Conservation (phyloP, 2,888 invertebrate species). For the Athetis lepigone region DNA sequence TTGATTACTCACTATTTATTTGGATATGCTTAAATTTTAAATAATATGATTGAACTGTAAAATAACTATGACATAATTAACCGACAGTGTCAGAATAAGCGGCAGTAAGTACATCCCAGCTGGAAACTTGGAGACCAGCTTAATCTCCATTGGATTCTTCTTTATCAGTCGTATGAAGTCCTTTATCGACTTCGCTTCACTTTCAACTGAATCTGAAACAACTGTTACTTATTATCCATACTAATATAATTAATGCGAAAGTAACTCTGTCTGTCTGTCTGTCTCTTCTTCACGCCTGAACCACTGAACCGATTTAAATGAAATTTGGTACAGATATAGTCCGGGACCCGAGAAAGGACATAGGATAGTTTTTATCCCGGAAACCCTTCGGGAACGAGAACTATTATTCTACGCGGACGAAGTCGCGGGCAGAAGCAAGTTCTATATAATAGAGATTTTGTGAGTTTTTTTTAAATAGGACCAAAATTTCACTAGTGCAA, state of each 20-base stretch:
- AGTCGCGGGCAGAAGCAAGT: too few relatives aligned
- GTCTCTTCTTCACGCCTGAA: too few relatives aligned
- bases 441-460: too few relatives aligned
- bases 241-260: background rate
- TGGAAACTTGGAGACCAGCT: background rate
- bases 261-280: too few relatives aligned
- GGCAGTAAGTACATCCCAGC: background rate
- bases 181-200: background rate
- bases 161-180: constrained; percentile 1
- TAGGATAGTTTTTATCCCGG: too few relatives aligned
- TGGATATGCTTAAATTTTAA: background rate
- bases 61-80: background rate
- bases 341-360: too few relatives aligned
- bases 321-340: too few relatives aligned
- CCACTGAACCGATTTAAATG: too few relatives aligned
- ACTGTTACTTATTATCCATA: background rate
- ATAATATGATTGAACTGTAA: constrained; percentile 2
- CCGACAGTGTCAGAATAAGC: background rate
- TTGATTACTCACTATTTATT: background rate
- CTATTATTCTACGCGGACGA: too few relatives aligned
- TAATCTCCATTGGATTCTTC: constrained; percentile 1
- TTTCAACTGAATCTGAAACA: background rate
- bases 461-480: too few relatives aligned
- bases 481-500: too few relatives aligned
- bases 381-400: too few relatives aligned